Evolutionary conservation across 2,888 invertebrate genomes (phyloP).

Genomic region (Scrobipalpa costella): DNA sequence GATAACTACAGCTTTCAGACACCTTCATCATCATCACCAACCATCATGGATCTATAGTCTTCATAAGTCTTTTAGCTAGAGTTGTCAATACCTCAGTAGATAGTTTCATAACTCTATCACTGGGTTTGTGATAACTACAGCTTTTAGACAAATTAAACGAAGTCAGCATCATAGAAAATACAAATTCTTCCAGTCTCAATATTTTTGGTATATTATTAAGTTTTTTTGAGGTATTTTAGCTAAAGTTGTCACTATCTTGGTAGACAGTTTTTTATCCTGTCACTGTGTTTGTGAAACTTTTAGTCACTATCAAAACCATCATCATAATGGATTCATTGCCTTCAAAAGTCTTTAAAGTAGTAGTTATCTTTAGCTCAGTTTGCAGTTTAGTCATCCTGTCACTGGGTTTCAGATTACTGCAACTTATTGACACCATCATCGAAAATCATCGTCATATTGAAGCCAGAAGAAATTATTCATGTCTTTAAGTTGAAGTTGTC

Average conservation of each 20-base stretch:
- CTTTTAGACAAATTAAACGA: constrained; percentile 6
- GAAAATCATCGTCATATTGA: background rate
- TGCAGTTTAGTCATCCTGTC: too few relatives aligned
- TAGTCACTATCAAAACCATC: constrained; percentile 29
- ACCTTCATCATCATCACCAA: background rate
- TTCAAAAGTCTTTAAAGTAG: too few relatives aligned
- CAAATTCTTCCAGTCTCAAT: too few relatives aligned
- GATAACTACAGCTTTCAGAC: background rate
- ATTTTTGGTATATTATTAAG: too few relatives aligned
- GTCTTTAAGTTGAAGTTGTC: constrained; percentile 19
- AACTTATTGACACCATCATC: constrained; percentile 26
- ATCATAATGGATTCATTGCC: too few relatives aligned
- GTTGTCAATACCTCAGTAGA: constrained; percentile 15
- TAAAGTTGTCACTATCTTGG: constrained; percentile 25
- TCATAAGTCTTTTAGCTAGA: background rate
- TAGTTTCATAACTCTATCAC: constrained; percentile 26
- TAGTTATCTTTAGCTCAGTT: too few relatives aligned
- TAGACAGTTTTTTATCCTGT: constrained; percentile 34
- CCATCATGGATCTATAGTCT: background rate
- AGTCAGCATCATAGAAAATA: background rate
- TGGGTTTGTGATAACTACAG: constrained; percentile 21
- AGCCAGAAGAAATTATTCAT: background rate
- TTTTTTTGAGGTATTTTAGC: constrained; percentile 2
- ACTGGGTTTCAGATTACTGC: constrained; percentile 38
- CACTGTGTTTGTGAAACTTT: constrained; percentile 38